Base-by-base conservation (phyloP, 2,113 vertebrate species). In the Ptyas mucosa region DNA sequence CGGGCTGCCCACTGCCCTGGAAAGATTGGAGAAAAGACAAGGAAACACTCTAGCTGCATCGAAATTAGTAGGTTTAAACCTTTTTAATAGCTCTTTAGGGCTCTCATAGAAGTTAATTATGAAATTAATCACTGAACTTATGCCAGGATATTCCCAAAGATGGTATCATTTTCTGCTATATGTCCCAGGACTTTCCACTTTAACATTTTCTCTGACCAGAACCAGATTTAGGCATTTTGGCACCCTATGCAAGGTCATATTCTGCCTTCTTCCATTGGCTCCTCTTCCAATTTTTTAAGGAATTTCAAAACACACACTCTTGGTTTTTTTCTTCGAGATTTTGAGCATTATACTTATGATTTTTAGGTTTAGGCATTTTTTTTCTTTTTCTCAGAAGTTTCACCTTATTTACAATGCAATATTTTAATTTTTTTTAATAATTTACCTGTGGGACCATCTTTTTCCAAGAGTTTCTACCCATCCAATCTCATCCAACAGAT, bases 1-100 rank as follows among this genome's bases (percentile, higher is more conserved):
- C 51, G 99, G 99, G 96, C 99, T 99, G 94, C 99, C 99, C 97
- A 99, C 99, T 81, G 99, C 99, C 99, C 99, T 99, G 97, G 96
- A 96, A 93, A 96, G 93, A 95, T 93, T 97, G 88, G 96, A 49
- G 55, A 94, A 97, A 91, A 96, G 94, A 90, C 96, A 94, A 94
- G 94, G 55, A 91, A 91, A 95, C 90, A 93, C 90, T 92, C 18
- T 1, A 69, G 20, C 29, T 86, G n/a, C 21, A 15, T 53, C 8
- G 29, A 61, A 61, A 93, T 86, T 8, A 46, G 34, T 52, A 18
- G 75, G 43, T 3, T 49, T 58, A 34, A 39, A 21, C n/a, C 2
- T 81, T 39, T 23, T 86, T 26, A 29, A n/a, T 12, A 18, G 46
- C 23, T 49, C 24, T 29, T n/a, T 54, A 85, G 34, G 51, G 52